Percentiles rank a stretch among this genome's conserved stretches.
phyloP scores from a whole-genome alignment of 2,113 vertebrate species.

The Lophius piscatorius region DNA sequence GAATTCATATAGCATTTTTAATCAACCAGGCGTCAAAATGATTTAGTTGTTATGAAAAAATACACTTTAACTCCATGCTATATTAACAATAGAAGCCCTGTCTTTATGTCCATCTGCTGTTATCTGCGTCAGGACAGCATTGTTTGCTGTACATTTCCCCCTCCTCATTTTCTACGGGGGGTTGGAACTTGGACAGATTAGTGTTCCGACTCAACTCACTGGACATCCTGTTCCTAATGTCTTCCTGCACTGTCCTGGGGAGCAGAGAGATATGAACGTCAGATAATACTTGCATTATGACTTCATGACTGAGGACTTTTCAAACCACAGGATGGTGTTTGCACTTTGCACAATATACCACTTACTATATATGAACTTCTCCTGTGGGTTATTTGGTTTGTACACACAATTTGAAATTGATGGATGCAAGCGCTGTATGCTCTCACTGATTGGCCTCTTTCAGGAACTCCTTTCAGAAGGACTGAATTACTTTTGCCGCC shows the following conservation, averaged over 20 bases:
- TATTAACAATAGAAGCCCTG: neutral
- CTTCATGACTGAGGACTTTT: slow-evolving; percentile 11
- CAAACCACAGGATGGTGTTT: slow-evolving; percentile 18
- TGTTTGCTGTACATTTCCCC: slow-evolving; percentile 38
- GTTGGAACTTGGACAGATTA: slow-evolving; percentile 44
- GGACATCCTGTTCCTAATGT: slow-evolving; percentile 68
- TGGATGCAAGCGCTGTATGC: neutral
- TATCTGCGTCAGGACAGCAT: slow-evolving; percentile 45
- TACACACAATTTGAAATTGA: neutral
- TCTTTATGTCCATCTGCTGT: neutral
- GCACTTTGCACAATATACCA: too few relatives aligned
- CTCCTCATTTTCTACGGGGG: slow-evolving; percentile 22
- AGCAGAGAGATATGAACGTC: slow-evolving; percentile 38
- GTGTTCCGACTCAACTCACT: slow-evolving; percentile 29
- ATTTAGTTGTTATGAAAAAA: too few relatives aligned
- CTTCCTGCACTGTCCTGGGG: slow-evolving; percentile 47
- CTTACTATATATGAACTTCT: neutral
- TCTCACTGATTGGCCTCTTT: slow-evolving; percentile 33
- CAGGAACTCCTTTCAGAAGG: slow-evolving; percentile 29
- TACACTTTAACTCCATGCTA: too few relatives aligned
- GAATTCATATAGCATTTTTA: too few relatives aligned
- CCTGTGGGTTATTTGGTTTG: slow-evolving; percentile 19
- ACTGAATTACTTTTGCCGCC: slow-evolving; percentile 26
- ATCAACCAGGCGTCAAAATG: too few relatives aligned
- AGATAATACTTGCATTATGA: slow-evolving; percentile 32